Base-by-base conservation (phyloP, 1,140 invertebrate genomes). In the Portunus trituberculatus region DNA sequence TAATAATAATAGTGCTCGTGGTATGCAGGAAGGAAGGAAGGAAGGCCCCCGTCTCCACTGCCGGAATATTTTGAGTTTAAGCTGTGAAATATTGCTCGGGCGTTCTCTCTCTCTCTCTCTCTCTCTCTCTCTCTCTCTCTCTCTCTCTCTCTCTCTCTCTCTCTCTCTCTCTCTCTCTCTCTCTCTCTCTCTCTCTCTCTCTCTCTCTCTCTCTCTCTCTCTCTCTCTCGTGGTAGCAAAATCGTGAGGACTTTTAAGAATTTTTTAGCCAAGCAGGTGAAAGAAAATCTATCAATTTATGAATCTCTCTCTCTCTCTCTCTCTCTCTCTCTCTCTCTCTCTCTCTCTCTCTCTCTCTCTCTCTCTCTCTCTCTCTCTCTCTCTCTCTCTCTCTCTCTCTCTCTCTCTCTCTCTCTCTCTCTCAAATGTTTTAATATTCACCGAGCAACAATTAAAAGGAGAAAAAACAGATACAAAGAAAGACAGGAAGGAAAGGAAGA, bases 91-190 rank as follows among this genome's bases (percentile, higher is more conserved):
- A 39, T 91, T 48, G 16, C 32, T 45, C 25, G 7, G 6, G 6
- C 32, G 28, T 46, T 16, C 39, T 28, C 89, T 45, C 46, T 91
- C 46, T 45, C 89, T 91, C n/a, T 91, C 89, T 48, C 32, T 48
- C 32, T 91, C 89, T 89, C 46, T 45, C 32, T 28, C 46, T 28
- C n/a, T 45, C 8, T 28, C n/a, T 46, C 89, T 48, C 48, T 91
- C 48, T 91, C 89, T n/a, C 46, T 59, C 46, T 59, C 48, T 59
- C 48, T 59, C 48, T 91, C 89, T 29, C 89, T 59, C 48, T 59
- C 48, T 91, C 39, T 59, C 39, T 59, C 28, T 25, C 48, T 59
- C 48, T 3, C 39, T 91, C 39, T 59, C 28, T 3, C 46, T 59
- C 28, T 45, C 89, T 29, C 46, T 0, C 39, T 59, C 46, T 59